Conservation (phyloP, 2,113 vertebrate species). For the Chaetops frenatus region DNA sequence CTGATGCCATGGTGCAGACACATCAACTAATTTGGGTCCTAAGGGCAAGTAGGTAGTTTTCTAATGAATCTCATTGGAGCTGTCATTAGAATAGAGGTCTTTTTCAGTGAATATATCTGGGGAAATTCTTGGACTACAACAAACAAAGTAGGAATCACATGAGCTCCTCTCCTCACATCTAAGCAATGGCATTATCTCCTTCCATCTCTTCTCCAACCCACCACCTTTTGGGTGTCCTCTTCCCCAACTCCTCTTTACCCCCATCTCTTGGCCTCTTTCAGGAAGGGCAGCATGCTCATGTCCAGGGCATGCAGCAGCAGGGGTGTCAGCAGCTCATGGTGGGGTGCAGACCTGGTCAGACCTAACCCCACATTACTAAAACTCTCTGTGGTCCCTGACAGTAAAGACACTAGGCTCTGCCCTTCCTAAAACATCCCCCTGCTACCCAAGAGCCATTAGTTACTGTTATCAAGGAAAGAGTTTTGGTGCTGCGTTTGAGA, state of each 20-base stretch:
- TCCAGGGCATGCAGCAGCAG: fast-evolving
- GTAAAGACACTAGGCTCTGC: background rate
- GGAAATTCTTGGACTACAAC: background rate
- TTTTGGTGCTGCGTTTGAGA: constrained; percentile 19
- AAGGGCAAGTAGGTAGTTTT: background rate
- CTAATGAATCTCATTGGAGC: fast-evolving
- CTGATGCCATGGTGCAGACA: background rate
- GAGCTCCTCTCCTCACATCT: background rate
- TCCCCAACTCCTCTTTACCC: background rate
- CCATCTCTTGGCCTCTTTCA: background rate
- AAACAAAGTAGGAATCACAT: background rate
- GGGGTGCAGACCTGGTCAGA: background rate
- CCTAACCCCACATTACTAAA: background rate
- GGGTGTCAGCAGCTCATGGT: background rate
- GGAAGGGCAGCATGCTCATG: background rate
- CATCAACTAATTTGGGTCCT: background rate
- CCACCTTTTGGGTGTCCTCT: background rate
- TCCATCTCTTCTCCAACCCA: background rate
- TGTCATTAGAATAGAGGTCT: background rate
- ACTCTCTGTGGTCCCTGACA: background rate
- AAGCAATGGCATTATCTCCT: background rate
- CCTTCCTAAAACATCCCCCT: background rate
- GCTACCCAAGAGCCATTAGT: background rate
- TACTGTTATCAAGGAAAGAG: background rate
- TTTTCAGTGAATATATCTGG: background rate